Base-by-base conservation (phyloP, 2,797 vertebrate genomes). In the Falco rusticolus region DNA sequence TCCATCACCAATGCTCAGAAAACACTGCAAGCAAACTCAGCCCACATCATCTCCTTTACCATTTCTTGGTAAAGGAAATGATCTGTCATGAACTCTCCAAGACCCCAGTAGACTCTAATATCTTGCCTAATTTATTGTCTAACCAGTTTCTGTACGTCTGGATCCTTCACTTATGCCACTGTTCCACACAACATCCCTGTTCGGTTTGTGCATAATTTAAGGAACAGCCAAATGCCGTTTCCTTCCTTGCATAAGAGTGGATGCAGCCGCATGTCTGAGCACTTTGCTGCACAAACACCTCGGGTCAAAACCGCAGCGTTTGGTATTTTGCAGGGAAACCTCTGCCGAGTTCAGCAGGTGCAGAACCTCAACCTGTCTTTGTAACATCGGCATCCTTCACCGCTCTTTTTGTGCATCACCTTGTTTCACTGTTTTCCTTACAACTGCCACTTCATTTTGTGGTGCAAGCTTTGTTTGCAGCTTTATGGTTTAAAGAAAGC, bases 321-420 rank as follows among this genome's bases (percentile, higher is more conserved):
- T n/a, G 37, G 41, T 10, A 4, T 33, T 65, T 41, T 39, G 10
- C 47, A 76, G 66, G n/a, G 47, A 71, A 87, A 43, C 3, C 13
- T 20, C 53, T 37, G 26, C 43, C 0, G 0, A 71, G 26, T 29
- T 76, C 51, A 85, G 57, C 14, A 3, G 26, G 13, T 22, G 13
- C 31, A 95, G 37, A 29, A 5, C 16, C 28, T 51, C 43, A 50
- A 1, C 5, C 70, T 16, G 15, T 34, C 39, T 68, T 14, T 37
- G 13, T 24, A 43, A 18, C 60, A 48, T 8, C 24, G 19, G 64
- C 39, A 59, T 7, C 69, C 29, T 37, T 78, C 48, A 18, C 47
- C 0, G 0, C 4, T 53, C 3, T 0, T 33, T 16, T 54, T 61
- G 24, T 13, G 15, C 5, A 4, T 15, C 56, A 39, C 24, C 29